These are phyloP conservation scores for Antechinus stuartii DNA, from an alignment of 2,113 vertebrate species.

Conservation along the genomic window DNA sequence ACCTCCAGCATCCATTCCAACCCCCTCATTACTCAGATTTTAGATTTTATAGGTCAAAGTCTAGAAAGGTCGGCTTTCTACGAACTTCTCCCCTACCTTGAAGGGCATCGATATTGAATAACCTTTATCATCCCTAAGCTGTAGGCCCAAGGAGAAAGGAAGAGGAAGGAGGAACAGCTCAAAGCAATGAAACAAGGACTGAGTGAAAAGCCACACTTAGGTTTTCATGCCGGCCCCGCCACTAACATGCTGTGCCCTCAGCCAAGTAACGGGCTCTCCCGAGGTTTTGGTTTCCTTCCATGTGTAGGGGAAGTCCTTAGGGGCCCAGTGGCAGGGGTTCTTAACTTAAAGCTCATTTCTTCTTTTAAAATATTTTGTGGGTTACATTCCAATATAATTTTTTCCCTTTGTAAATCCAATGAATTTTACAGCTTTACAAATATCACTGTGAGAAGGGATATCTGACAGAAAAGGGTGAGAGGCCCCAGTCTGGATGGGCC, in stretches of 20 bases:
- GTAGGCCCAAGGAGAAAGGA: background rate
- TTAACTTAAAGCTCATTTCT: background rate
- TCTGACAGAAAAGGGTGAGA: background rate
- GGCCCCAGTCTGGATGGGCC: fast-evolving
- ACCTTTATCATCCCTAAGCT: background rate
- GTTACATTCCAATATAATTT: background rate
- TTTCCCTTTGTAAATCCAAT: background rate
- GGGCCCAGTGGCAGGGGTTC: background rate
- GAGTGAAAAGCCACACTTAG: background rate
- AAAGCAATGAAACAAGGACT: background rate
- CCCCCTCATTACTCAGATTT: background rate
- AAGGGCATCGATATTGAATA: background rate
- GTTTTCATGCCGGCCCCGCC: background rate
- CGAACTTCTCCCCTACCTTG: background rate
- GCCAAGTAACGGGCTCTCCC: background rate
- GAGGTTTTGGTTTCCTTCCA: background rate
- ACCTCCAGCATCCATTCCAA: no score
- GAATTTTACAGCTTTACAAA: background rate
- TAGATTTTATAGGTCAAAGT: background rate
- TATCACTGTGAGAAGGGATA: background rate
- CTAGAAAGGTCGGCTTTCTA: background rate
- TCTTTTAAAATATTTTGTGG: no score
- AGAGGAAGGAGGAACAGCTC: background rate
- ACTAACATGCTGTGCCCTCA: background rate
- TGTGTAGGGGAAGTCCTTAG: background rate